phyloP scores from a whole-genome alignment of 1,140 invertebrate species.

The Pachypeltis micranthus region DNA sequence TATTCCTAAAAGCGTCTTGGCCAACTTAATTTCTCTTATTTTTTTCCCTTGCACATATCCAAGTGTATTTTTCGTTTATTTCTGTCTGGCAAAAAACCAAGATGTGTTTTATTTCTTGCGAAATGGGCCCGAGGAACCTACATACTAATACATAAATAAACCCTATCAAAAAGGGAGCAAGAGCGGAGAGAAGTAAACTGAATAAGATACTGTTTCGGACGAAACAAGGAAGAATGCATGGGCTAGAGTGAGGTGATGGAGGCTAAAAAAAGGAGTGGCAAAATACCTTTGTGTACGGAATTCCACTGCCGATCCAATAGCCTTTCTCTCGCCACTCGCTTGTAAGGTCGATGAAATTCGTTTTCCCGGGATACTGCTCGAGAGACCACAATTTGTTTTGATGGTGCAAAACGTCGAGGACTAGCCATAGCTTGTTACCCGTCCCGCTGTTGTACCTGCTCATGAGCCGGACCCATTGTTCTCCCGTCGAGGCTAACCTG shows the following conservation, averaged over 20 bases:
- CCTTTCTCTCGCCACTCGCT: conserved; percentile 47
- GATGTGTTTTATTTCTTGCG: conserved; percentile 11
- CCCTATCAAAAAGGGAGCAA: not conserved
- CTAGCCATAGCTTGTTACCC: conserved; percentile 81
- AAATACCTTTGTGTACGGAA: conserved; percentile 54
- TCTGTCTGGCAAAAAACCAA: too few relatives aligned
- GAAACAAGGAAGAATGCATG: conserved; percentile 3
- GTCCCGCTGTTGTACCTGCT: conserved; percentile 63
- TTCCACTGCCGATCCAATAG: conserved; percentile 70
- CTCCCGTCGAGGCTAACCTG: conserved; percentile 56
- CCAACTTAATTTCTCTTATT: too few relatives aligned
- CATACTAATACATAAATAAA: not conserved
- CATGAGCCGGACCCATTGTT: conserved; percentile 54
- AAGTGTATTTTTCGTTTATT: too few relatives aligned
- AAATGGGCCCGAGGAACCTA: conserved; percentile 13
- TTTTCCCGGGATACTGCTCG: conserved; percentile 68
- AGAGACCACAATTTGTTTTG: conserved; percentile 49
- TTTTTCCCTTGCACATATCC: too few relatives aligned
- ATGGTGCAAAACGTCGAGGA: conserved; percentile 49
- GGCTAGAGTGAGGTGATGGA: not conserved
- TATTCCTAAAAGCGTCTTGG: too few relatives aligned
- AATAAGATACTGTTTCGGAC: not conserved
- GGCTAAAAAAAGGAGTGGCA: not conserved
- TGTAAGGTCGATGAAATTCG: conserved; percentile 54
- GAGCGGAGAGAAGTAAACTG: too few relatives aligned